phyloP scores from a whole-genome alignment of 2,888 invertebrate species.

The Hypena proboscidalis region DNA sequence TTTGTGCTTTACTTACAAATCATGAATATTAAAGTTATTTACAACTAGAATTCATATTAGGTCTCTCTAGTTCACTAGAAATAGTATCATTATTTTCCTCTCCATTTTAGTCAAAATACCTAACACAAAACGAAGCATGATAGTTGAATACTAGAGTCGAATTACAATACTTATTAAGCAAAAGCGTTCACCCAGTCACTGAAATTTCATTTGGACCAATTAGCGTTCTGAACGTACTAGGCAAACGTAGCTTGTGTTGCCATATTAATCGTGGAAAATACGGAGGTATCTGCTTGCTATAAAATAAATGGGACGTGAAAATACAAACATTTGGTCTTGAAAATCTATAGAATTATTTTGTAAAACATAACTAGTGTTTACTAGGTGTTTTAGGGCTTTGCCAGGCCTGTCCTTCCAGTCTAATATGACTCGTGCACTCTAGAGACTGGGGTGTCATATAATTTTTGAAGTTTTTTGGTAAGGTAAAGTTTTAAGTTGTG shows the following conservation, averaged over 20 bases:
- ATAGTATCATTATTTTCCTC: conserved; percentile 16
- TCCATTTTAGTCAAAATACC: conserved; percentile 13
- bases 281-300: conserved; percentile 9
- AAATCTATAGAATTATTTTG: too few species aligned
- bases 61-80: not conserved
- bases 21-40: not conserved
- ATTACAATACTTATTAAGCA: conserved; percentile 33
- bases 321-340: too few species aligned
- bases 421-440: too few species aligned
- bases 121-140: conserved; percentile 18
- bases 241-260: conserved; percentile 16
- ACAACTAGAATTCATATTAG: too few species aligned
- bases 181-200: conserved; percentile 22
- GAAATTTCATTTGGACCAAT: conserved; percentile 33
- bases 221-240: conserved; percentile 25
- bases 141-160: conserved; percentile 21
- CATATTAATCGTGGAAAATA: conserved; percentile 16
- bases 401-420: too few species aligned
- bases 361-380: too few species aligned
- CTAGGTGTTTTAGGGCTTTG: too few species aligned
- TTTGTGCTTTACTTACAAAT: too few species aligned
- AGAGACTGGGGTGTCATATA: too few species aligned
- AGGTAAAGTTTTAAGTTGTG: too few species aligned
- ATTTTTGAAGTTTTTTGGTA: too few species aligned
- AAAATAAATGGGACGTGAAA: too few species aligned